Evolutionary conservation across 2,797 vertebrate genomes (phyloP).

Genomic region (Taeniopygia guttata): DNA sequence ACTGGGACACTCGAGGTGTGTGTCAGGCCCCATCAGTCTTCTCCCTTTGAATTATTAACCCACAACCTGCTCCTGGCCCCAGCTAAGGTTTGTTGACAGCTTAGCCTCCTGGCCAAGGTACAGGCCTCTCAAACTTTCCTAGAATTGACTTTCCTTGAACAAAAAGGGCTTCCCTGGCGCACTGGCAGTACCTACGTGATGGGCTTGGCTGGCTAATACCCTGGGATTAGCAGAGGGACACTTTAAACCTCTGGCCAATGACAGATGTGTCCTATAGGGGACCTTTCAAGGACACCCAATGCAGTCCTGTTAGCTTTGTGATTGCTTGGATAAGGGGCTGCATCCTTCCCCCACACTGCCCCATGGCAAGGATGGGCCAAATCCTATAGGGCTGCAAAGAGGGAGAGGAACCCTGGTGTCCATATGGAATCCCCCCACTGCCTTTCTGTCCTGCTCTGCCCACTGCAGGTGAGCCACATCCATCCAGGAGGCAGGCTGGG

Average conservation of each 20-base stretch:
- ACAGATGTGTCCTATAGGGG: neutral
- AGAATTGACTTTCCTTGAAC: constrained; percentile 46
- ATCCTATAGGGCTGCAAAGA: neutral
- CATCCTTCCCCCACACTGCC: neutral
- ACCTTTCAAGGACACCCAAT: constrained; percentile 8
- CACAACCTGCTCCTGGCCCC: constrained; percentile 49
- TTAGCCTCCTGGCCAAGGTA: constrained; percentile 48
- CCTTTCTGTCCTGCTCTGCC: neutral
- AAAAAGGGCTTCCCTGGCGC: constrained; percentile 24
- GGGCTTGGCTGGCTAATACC: constrained; percentile 45
- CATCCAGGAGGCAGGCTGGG: neutral
- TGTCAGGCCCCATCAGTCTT: neutral
- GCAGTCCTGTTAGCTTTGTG: constrained; percentile 6
- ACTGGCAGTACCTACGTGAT: constrained; percentile 4
- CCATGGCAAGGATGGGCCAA: neutral
- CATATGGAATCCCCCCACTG: neutral
- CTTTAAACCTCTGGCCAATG: constrained; percentile 39
- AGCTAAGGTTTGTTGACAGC: constrained; percentile 8
- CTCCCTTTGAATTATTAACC: constrained; percentile 68
- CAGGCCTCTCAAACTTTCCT: constrained; percentile 36
- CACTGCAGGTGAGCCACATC: neutral
- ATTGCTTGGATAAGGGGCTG: neutral
- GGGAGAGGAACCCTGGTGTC: neutral
- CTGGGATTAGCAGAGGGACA: constrained; percentile 26
- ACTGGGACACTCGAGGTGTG: accelerated